Percentiles rank a stretch among this genome's conserved stretches.
Conservation (phyloP, 2,113 vertebrate species). For the Potamarius usumacintae region DNA sequence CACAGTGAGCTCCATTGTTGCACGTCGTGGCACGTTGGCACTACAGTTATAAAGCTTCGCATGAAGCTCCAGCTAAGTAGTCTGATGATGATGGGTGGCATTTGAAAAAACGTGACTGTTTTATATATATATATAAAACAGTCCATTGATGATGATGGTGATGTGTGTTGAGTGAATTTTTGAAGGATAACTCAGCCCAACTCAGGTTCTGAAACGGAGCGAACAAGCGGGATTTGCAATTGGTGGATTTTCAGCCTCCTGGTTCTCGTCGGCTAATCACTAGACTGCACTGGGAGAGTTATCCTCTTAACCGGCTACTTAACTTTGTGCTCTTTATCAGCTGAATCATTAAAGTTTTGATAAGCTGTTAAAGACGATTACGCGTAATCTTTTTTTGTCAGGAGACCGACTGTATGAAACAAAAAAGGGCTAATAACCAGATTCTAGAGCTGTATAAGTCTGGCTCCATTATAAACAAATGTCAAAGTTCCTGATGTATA, state of each 20-base stretch:
- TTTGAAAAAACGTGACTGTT: not conserved
- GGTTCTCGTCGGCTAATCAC: conserved; percentile 81
- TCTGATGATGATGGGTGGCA: conserved; percentile 62
- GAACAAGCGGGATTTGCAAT: conserved; percentile 77
- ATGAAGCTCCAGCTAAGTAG: conserved; percentile 56
- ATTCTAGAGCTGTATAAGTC: not conserved
- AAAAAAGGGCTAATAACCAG: not conserved
- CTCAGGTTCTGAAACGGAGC: conserved; percentile 67
- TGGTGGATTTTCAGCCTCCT: conserved; percentile 73
- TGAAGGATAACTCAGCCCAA: conserved; percentile 59
- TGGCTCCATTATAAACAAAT: not conserved
- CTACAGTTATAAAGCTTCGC: conserved; percentile 50
- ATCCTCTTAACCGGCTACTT: conserved; percentile 82
- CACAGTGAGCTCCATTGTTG: conserved; percentile 17
- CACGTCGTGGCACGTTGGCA: conserved; percentile 51
- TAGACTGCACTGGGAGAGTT: conserved; percentile 78
- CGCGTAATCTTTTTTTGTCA: conserved; percentile 70
- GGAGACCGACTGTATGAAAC: conserved; percentile 65
- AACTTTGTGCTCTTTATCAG: conserved; percentile 82
- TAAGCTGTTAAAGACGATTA: conserved; percentile 83
- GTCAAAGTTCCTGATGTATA: not conserved
- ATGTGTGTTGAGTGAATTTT: conserved; percentile 37
- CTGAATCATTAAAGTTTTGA: conserved; percentile 83
- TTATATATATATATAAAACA: no score
- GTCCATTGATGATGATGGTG: not conserved